A percentile compares a stretch with the other conserved stretches of the same genome.
Conservation (phyloP, 2,113 vertebrate species). For the Hyla sarda region DNA sequence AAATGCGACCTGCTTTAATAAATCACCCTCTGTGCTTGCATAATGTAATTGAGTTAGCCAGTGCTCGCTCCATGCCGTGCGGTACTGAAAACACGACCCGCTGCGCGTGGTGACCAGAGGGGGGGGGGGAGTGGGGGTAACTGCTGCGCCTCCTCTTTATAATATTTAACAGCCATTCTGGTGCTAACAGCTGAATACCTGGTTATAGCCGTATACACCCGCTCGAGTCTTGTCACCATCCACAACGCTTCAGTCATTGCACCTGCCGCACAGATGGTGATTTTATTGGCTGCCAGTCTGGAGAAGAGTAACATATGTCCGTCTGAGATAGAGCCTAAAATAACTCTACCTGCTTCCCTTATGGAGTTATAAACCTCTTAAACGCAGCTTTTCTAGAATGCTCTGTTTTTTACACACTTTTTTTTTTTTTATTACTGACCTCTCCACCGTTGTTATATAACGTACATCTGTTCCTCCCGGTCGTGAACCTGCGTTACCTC, state of each 20-base stretch:
- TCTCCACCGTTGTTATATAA: not conserved
- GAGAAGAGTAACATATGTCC: constrained; percentile 43
- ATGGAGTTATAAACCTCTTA: constrained; percentile 20
- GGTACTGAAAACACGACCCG: not conserved
- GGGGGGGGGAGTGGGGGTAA: no score
- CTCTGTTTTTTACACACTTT: not conserved
- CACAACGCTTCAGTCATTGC: not conserved
- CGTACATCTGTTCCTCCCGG: not conserved
- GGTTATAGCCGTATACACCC: not conserved
- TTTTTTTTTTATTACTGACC: no score
- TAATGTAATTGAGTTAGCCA: not conserved
- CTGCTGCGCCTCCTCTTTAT: constrained; percentile 2
- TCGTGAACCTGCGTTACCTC: not conserved
- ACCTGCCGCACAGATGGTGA: constrained; percentile 46
- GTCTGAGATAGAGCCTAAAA: constrained; percentile 34
- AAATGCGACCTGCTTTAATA: not conserved
- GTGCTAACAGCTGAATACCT: constrained; percentile 19
- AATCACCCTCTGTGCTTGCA: constrained; percentile 3
- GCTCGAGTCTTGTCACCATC: constrained; percentile 19
- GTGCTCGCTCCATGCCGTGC: not conserved
- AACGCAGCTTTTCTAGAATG: not conserved
- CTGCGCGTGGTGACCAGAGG: not conserved
- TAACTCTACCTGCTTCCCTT: constrained; percentile 30
- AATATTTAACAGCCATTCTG: constrained; percentile 8
- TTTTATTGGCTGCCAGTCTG: constrained; percentile 45